Percentiles rank a stretch among this genome's conserved stretches.
Evolutionary conservation across 2,888 invertebrate genomes (phyloP).

Genomic region (Platycnemis pennipes): DNA sequence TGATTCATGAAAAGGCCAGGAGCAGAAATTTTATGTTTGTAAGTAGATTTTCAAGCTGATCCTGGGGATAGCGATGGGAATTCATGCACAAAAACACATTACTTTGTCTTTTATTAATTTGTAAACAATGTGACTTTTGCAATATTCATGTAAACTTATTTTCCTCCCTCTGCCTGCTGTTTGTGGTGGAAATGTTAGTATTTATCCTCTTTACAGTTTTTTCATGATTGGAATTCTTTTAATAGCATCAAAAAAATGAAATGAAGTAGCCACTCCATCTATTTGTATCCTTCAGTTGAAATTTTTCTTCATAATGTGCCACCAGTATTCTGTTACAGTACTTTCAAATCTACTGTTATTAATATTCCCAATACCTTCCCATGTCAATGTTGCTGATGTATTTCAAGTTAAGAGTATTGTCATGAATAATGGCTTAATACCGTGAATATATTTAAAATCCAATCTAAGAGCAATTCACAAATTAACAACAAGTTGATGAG

Average conservation of each 20-base stretch:
- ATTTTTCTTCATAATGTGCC: neutral
- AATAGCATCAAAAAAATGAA: neutral
- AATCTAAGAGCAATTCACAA: neutral
- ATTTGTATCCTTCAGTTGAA: neutral
- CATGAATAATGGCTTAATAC: neutral
- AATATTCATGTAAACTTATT: no score
- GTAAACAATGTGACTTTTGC: no score
- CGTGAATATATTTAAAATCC: slow-evolving; percentile 3
- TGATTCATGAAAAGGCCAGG: no score
- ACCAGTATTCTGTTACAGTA: neutral
- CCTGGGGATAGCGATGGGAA: no score
- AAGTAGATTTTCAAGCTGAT: no score
- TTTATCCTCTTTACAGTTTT: neutral
- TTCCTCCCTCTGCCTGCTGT: no score
- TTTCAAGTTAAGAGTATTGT: neutral
- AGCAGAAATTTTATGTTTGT: no score
- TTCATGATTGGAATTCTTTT: neutral
- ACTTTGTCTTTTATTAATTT: no score
- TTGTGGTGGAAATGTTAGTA: no score
- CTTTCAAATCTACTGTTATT: neutral
- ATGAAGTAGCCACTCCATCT: neutral
- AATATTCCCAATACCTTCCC: neutral
- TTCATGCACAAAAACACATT: no score
- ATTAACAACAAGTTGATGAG: neutral
- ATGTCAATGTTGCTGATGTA: neutral